Base-by-base conservation (phyloP, 92 coral and sea anemone genomes). In the Parazoanthus swiftii region DNA sequence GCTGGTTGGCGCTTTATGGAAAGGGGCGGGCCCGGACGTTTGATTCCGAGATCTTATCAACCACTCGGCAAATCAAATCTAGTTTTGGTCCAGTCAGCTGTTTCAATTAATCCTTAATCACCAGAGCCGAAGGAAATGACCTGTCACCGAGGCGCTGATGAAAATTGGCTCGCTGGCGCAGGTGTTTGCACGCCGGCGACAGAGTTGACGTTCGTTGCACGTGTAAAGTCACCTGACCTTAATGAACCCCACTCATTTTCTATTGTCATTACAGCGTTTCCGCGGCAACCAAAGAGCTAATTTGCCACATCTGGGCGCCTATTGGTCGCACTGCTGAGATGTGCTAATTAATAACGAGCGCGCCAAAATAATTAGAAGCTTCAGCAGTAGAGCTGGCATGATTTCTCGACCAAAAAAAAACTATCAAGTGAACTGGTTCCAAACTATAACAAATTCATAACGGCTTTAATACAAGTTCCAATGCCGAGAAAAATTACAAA, bases 51-150 rank as follows among this genome's bases (percentile, higher is more conserved):
- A 95, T 97, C 95, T 90, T 91, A 97, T 95, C 97, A 86, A 88
- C 92, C 88, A 90, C 88, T 90, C 93, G 93, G 89, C 95, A 95
- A 97, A 97, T 97, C 97, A 97, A 91, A 93, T 90, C 94, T 91
- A 90, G 92, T 85, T 94, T 88, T 87, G 93, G 90, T 48, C 89
- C 89, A 88, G 96, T 97, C 99, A 97, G 99, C 99, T 97, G 99
- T 94, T 91, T 93, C 99, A 97, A 97, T 97, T 97, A 97, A 97
- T 95, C 95, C 94, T 88, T 97, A 97, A 97, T 97, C 99, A 97
- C 95, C 95, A 86, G 85, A 88, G 81, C 94, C 95, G 89, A 93
- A 95, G 99, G 99, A 97, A 97, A 95, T 95, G 95, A 97, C 95
- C 98, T 94, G 99, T 95, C 98, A 95, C 94, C 93, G 88, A 89